These are phyloP conservation scores for Falco rusticolus DNA, from an alignment of 2,797 vertebrate species.

Conservation along the genomic window DNA sequence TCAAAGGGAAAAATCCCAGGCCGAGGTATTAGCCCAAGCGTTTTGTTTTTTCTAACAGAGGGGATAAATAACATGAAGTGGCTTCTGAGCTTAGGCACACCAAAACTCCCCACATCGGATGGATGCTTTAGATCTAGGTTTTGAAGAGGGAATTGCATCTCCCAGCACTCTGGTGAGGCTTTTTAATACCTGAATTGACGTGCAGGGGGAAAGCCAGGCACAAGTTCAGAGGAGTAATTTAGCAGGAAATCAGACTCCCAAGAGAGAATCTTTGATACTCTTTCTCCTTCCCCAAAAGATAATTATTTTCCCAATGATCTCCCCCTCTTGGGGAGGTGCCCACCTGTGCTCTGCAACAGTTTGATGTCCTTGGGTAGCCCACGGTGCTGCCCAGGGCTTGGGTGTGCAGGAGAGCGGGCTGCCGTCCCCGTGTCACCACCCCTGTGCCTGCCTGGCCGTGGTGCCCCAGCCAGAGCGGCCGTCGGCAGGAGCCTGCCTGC, in stretches of 20 bases:
- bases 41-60: not conserved
- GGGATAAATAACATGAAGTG: not conserved
- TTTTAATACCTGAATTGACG: not conserved
- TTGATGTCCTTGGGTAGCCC: not conserved
- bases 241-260: not conserved
- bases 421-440: rapidly evolving
- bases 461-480: not conserved
- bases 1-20: not conserved
- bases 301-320: not conserved
- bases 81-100: not conserved
- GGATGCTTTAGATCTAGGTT: not conserved
- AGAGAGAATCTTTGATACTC: not conserved
- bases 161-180: not conserved
- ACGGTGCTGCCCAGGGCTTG: rapidly evolving
- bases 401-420: not conserved
- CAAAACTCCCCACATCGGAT: rapidly evolving
- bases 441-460: not conserved
- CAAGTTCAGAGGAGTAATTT: not conserved
- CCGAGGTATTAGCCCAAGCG: not conserved
- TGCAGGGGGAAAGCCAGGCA: not conserved
- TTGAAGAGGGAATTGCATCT: not conserved
- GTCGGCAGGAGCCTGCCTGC: not conserved
- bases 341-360: not conserved
- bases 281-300: not conserved
- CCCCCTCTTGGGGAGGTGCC: not conserved